Evolutionary conservation across 2,113 vertebrate species (phyloP).

Genomic region (Gymnobelideus leadbeateri): DNA sequence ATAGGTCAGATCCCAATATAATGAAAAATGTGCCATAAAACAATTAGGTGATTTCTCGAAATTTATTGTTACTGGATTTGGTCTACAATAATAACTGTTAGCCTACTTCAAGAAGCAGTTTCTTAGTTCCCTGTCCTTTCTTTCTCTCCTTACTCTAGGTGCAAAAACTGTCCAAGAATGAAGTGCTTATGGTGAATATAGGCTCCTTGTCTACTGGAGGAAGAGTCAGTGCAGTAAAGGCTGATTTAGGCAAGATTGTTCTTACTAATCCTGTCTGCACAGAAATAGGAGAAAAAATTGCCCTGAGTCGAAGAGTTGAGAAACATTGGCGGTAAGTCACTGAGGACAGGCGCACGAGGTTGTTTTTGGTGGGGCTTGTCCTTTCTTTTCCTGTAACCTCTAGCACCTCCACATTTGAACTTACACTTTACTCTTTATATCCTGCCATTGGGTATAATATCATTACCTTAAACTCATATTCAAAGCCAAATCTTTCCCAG

Average conservation of each 20-base stretch:
- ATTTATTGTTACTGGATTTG: background rate
- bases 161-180: conserved; percentile 98
- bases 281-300: conserved; percentile 99
- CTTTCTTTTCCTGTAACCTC: background rate
- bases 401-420: background rate
- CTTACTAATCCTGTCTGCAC: conserved; percentile 99
- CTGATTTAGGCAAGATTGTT: conserved; percentile 98
- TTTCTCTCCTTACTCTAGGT: conserved; percentile 86
- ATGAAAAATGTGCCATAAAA: conserved; percentile 23
- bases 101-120: conserved; percentile 24
- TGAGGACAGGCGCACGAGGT: background rate
- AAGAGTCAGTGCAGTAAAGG: conserved; percentile 97
- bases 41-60: background rate
- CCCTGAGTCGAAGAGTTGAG: conserved; percentile 97
- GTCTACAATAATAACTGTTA: background rate
- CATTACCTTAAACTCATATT: background rate
- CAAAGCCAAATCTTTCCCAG: background rate
- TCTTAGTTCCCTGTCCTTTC: conserved; percentile 19
- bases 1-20: conserved; percentile 1
- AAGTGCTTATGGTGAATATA: conserved; percentile 99
- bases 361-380: background rate
- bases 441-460: background rate
- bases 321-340: conserved; percentile 98
- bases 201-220: conserved; percentile 97
- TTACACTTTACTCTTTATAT: background rate